Conservation (phyloP, 1,140 invertebrate species). For the Physella acuta region DNA sequence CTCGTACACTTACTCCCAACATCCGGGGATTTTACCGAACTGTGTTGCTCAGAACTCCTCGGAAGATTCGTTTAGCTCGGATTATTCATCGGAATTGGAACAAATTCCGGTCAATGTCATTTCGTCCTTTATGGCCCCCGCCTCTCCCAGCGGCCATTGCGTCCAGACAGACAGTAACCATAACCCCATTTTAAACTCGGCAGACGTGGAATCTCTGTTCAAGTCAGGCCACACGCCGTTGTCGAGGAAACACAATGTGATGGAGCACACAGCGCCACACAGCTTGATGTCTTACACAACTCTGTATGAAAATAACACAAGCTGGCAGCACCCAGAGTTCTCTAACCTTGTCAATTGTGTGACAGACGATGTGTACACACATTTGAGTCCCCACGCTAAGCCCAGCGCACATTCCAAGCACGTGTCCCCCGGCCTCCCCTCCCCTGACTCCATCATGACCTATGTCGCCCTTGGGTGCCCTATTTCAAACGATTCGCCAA, state of each 20-base stretch:
- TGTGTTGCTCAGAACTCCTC: not conserved
- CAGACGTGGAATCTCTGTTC: not conserved
- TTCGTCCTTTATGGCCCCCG: not conserved
- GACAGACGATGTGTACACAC: not conserved
- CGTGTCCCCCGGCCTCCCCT: not conserved
- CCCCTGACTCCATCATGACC: not conserved
- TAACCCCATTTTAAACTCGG: not conserved
- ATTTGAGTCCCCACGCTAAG: no score
- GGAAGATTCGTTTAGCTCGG: not conserved
- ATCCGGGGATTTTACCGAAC: no score
- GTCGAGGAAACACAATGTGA: no score
- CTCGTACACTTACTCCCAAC: no score
- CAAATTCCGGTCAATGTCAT: conserved; percentile 12
- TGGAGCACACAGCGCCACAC: no score
- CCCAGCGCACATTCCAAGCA: not conserved
- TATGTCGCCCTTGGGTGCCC: not conserved
- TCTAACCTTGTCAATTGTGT: no score
- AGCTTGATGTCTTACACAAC: not conserved
- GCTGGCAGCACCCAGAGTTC: not conserved
- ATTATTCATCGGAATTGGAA: not conserved
- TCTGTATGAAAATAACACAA: not conserved
- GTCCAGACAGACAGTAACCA: not conserved
- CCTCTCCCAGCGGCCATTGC: not conserved
- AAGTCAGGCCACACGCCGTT: no score
- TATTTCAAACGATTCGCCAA: not conserved